These are phyloP conservation scores for Abrostola tripartita DNA, from an alignment of 2,888 invertebrate genomes.

Conservation along the genomic window DNA sequence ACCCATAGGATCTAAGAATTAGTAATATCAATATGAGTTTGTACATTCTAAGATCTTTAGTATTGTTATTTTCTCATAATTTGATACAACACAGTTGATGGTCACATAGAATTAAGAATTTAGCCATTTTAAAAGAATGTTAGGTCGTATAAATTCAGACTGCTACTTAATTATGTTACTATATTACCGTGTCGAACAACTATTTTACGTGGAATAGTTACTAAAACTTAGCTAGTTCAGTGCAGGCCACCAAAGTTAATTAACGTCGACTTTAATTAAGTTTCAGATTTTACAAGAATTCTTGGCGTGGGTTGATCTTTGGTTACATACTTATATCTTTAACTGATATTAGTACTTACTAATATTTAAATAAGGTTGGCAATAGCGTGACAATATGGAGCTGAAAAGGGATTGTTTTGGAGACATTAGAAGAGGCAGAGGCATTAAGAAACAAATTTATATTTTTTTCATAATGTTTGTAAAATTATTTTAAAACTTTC, in stretches of 20 bases:
- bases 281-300: slow-evolving; percentile 67
- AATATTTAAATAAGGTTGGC: background rate
- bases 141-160: slow-evolving; percentile 9
- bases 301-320: slow-evolving; percentile 35
- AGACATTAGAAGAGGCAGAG: too few species aligned
- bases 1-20: too few species aligned
- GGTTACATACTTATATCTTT: slow-evolving; percentile 25
- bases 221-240: slow-evolving; percentile 71
- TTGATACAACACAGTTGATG: too few species aligned
- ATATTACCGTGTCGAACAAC: slow-evolving; percentile 25
- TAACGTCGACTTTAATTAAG: slow-evolving; percentile 72
- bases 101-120: background rate
- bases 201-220: slow-evolving; percentile 55
- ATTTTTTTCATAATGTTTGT: too few species aligned
- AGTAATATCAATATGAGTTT: too few species aligned
- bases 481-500: too few species aligned
- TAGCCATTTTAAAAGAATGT: background rate
- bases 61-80: too few species aligned
- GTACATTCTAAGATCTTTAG: too few species aligned
- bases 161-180: slow-evolving; percentile 9
- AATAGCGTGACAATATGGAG: background rate
- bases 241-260: slow-evolving; percentile 70
- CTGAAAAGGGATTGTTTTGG: too few species aligned
- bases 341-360: slow-evolving; percentile 2
- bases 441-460: too few species aligned